Conservation (phyloP, 1,140 invertebrate genomes). For the Musca vetustissima region DNA sequence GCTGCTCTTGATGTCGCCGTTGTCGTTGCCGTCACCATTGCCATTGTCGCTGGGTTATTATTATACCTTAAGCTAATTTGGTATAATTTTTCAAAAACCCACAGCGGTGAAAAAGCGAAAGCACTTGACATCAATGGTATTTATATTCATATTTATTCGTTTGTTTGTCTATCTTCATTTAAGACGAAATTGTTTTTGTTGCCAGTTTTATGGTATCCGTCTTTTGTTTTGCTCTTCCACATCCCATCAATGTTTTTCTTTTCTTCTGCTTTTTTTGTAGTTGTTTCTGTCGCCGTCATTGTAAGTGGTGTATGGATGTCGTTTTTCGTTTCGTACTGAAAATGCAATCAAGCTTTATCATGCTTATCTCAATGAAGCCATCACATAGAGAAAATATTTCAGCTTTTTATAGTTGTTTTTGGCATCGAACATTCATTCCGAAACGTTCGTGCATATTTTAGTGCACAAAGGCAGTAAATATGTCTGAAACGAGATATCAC, state of each 20-base stretch:
- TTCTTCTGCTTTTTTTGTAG: slow-evolving; percentile 1
- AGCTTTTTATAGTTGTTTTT: background rate
- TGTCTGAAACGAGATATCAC: slow-evolving; percentile 13
- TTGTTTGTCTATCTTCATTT: slow-evolving; percentile 22
- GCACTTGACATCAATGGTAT: slow-evolving; percentile 4
- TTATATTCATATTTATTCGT: slow-evolving; percentile 19
- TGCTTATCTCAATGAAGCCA: slow-evolving; percentile 19
- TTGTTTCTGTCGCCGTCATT: background rate
- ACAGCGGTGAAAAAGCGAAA: slow-evolving; percentile 3
- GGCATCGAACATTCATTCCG: slow-evolving; percentile 1
- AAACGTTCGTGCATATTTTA: slow-evolving; percentile 20
- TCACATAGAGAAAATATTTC: slow-evolving; percentile 19
- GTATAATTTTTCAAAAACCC: slow-evolving; percentile 16
- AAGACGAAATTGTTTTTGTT: slow-evolving; percentile 13
- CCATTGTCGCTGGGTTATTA: background rate
- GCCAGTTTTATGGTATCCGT: background rate
- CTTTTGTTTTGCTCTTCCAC: background rate
- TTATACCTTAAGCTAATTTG: slow-evolving; percentile 19
- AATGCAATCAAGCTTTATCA: slow-evolving; percentile 21
- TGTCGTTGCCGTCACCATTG: background rate
- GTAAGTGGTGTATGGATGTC: background rate
- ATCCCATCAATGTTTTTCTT: background rate
- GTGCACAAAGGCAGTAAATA: slow-evolving; percentile 18
- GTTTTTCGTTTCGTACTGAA: background rate
- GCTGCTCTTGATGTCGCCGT: too few relatives aligned